A percentile compares a stretch with the other conserved stretches of the same genome.
phyloP scores from a whole-genome alignment of 2,888 invertebrate species.

The Caenorhabditis sp. region DNA sequence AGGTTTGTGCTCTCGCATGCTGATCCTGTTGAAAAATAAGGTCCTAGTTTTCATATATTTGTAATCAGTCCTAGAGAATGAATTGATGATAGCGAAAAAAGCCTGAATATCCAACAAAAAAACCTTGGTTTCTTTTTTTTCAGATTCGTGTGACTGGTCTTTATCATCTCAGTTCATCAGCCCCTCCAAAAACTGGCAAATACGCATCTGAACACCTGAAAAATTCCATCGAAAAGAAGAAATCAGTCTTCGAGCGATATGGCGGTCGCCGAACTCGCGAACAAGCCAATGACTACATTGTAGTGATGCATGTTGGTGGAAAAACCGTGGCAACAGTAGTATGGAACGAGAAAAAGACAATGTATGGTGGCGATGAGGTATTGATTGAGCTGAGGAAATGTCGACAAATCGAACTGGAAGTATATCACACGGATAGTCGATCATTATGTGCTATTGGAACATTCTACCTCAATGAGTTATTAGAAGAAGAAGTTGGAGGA shows the following conservation, averaged over 20 bases:
- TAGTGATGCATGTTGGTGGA: constrained; percentile 34
- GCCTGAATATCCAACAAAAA: too few relatives aligned
- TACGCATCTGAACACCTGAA: constrained; percentile 22
- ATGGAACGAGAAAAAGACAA: constrained; percentile 41
- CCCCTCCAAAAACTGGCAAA: constrained; percentile 8
- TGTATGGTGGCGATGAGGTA: constrained; percentile 31
- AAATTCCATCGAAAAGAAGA: constrained; percentile 20
- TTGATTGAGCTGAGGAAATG: constrained; percentile 24
- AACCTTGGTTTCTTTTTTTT: too few relatives aligned
- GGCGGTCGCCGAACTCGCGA: constrained; percentile 2
- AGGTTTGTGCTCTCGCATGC: too few relatives aligned
- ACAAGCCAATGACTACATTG: constrained; percentile 24
- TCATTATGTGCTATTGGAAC: constrained; percentile 37
- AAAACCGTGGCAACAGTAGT: constrained; percentile 24
- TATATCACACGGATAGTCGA: constrained; percentile 36
- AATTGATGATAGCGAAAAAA: too few relatives aligned
- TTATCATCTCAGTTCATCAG: constrained; percentile 6
- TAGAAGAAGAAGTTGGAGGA: constrained; percentile 26
- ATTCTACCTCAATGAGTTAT: constrained; percentile 18
- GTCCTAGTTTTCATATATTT: too few relatives aligned
- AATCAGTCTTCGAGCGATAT: constrained; percentile 17
- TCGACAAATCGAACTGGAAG: constrained; percentile 31
- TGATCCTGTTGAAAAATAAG: too few relatives aligned
- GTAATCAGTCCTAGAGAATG: too few relatives aligned
- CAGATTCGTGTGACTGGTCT: constrained; percentile 34